Evolutionary conservation across 2,888 invertebrate genomes (phyloP).

Genomic region (Dascillus cervinus): DNA sequence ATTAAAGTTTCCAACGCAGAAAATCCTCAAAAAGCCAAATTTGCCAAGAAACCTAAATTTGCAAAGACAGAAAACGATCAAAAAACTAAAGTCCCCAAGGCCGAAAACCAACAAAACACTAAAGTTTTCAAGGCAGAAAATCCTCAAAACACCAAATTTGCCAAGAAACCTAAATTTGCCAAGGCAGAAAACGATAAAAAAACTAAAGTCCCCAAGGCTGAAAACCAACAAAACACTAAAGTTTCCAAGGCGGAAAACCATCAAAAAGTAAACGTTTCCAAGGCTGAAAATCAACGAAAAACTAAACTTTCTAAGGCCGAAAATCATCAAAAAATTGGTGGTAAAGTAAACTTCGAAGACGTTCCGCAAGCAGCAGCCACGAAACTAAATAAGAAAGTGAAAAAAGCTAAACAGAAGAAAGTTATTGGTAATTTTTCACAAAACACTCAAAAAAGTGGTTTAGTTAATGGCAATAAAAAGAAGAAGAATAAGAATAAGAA

Average conservation of each 20-base stretch:
- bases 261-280: constrained; percentile 3
- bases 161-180: constrained; percentile 4
- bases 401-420: constrained; percentile 20
- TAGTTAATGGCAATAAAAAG: constrained; percentile 9
- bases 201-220: neutral
- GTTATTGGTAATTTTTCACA: constrained; percentile 19
- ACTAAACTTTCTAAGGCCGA: constrained; percentile 1
- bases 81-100: neutral
- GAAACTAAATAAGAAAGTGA: constrained; percentile 25
- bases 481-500: too few species aligned
- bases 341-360: constrained; percentile 16
- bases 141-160: constrained; percentile 2
- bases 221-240: neutral
- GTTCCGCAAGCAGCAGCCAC: constrained; percentile 18
- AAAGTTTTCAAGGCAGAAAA: neutral
- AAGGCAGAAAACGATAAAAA: constrained; percentile 1
- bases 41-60: constrained; percentile 3
- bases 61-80: constrained; percentile 1
- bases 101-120: neutral
- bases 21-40: constrained; percentile 2
- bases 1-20: neutral
- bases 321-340: neutral
- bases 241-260: neutral
- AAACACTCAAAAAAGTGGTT: constrained; percentile 6
- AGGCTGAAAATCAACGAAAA: too few species aligned